Percentiles rank a stretch among this genome's conserved stretches.
phyloP scores from a whole-genome alignment of 2,797 vertebrate genomes.

The Babyrousa celebensis region DNA sequence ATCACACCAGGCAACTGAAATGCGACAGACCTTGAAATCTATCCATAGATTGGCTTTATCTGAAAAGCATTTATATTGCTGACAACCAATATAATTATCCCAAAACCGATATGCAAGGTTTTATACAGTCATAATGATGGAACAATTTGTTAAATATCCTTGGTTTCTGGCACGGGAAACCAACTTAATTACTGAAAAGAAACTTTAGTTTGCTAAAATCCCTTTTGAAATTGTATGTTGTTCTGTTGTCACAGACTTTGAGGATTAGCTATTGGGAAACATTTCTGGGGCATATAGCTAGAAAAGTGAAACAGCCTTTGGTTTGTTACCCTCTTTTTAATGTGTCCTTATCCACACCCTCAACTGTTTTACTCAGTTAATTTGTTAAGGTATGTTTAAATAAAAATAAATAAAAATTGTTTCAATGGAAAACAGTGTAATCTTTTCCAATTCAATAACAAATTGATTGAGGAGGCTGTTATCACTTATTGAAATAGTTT shows the following conservation, averaged over 20 bases:
- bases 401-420: not conserved
- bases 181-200: slow-evolving; percentile 63
- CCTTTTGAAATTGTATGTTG: slow-evolving; percentile 61
- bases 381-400: slow-evolving; percentile 14
- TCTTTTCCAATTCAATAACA: not conserved
- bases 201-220: slow-evolving; percentile 58
- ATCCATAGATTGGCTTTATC: slow-evolving; percentile 67
- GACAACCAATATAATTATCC: slow-evolving; percentile 72
- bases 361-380: not conserved
- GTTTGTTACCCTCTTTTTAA: not conserved
- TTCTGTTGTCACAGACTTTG: slow-evolving; percentile 26
- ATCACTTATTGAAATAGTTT: not conserved
- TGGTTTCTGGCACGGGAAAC: slow-evolving; percentile 71
- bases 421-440: not conserved
- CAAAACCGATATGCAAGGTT: slow-evolving; percentile 59
- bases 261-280: not conserved
- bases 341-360: not conserved
- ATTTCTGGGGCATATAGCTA: not conserved
- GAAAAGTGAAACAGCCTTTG: not conserved
- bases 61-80: slow-evolving; percentile 81
- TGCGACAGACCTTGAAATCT: slow-evolving; percentile 80
- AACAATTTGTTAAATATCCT: slow-evolving; percentile 73
- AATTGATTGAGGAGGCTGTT: not conserved
- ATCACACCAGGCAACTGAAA: slow-evolving; percentile 81
- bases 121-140: slow-evolving; percentile 68